Base-by-base conservation (phyloP, 2,888 invertebrate species). In the Ormyrus labotus region DNA sequence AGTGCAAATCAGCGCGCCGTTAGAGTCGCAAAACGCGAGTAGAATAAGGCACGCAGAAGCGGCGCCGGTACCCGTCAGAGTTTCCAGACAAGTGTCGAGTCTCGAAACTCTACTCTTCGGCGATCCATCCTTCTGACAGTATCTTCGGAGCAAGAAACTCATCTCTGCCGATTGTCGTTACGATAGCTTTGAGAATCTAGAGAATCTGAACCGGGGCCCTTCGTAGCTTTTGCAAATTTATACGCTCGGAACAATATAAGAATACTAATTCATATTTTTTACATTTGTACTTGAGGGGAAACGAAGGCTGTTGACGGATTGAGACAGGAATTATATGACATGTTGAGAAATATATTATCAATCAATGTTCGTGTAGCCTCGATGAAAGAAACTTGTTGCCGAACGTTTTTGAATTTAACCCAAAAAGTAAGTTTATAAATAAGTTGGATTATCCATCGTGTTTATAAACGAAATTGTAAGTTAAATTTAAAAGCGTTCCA, bases 41-140 rank as follows among this genome's bases (percentile, higher is more conserved):
- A 87, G 83, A 81, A 83, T 87, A 5, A 68, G 78, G 55, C 84
- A 85, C 4, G 68, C 57, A 19, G 73, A 72, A 11, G 63, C 58
- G 55, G 78, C 68, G 7, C 13, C 63, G 0, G 34, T 68, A 50
- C 78, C 83, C 69, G 71, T 64, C 53, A 76, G 84, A 78, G 84
- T 86, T 83, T 87, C 87, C 83, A 90, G 89, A 89, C 89, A 89
- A 89, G 89, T 89, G 68, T 85, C 87, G 78, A 87, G 86, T 78
- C 87, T 90, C 75, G 90, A 90, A 84, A 88, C 85, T 81, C 85
- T 90, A 83, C 85, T 90, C 81, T 90, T 90, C 80, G 90, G 90
- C 60, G 89, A 90, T 80, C 84, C 88, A 71, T 83, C 71, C 81
- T 83, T 86, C 83, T 89, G 87, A 90, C 87, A 79, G 76, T 83